phyloP scores from a whole-genome alignment of 2,113 vertebrate genomes.

The Malaclemys terrapin region DNA sequence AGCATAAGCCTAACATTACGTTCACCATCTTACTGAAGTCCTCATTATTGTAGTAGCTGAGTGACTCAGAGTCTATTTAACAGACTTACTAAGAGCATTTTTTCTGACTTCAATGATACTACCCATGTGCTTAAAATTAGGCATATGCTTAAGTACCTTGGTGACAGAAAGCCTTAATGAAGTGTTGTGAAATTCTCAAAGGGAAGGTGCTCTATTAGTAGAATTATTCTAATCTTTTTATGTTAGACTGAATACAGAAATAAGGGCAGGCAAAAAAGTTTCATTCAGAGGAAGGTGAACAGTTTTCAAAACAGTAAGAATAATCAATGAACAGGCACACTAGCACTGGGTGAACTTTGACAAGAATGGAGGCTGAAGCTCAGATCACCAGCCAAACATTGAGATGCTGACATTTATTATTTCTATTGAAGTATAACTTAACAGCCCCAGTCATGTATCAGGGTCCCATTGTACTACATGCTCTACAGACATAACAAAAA shows the following conservation, averaged over 20 bases:
- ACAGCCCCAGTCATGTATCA: neutral
- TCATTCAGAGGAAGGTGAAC: neutral
- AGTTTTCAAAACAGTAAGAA: neutral
- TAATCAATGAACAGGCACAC: neutral
- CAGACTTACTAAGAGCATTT: neutral
- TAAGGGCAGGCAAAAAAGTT: neutral
- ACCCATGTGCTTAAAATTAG: neutral
- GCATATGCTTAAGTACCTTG: neutral
- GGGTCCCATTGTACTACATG: too few relatives aligned
- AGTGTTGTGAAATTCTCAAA: neutral
- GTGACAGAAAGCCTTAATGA: neutral
- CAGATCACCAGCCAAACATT: neutral
- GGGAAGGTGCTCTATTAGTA: neutral
- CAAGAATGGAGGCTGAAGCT: neutral
- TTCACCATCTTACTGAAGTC: neutral
- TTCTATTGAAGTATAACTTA: neutral
- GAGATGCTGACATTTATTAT: neutral
- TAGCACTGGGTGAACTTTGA: neutral
- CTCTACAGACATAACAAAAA: neutral
- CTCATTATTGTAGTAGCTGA: neutral
- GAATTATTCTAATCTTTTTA: neutral
- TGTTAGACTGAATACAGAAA: neutral
- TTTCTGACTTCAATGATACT: neutral
- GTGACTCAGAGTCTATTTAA: neutral
- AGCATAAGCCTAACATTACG: neutral